A percentile compares a stretch with the other conserved stretches of the same genome.
These are phyloP conservation scores for Sternotherus odoratus DNA, from an alignment of 2,797 vertebrate species.

Conservation along the genomic window DNA sequence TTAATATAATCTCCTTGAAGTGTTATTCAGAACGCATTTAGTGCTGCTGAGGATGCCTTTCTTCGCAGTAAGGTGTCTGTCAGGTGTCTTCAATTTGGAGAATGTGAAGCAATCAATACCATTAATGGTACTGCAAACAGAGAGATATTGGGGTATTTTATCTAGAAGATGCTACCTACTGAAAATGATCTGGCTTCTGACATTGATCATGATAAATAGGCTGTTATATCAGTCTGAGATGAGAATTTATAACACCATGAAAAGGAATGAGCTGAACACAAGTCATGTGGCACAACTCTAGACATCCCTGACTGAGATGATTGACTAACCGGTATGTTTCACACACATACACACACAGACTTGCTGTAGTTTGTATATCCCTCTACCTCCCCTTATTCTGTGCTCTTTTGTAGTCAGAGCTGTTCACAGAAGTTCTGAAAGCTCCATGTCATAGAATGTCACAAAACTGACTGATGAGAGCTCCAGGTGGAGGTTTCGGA, in stretches of 20 bases:
- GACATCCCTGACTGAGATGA: conserved; percentile 41
- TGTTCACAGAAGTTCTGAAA: background rate
- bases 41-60: conserved; percentile 50
- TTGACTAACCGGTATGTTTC: conserved; percentile 17
- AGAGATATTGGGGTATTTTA: conserved; percentile 59
- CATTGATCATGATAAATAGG: conserved; percentile 70
- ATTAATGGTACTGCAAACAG: conserved; percentile 58
- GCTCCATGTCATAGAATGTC: background rate
- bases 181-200: conserved; percentile 66
- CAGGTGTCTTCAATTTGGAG: conserved; percentile 47
- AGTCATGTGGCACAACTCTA: background rate
- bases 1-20: conserved; percentile 62
- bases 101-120: conserved; percentile 69
- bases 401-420: background rate
- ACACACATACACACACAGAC: conserved; percentile 9
- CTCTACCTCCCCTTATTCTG: background rate
- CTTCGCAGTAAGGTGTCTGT: conserved; percentile 19
- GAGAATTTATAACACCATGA: conserved; percentile 60
- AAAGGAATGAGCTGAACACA: conserved; percentile 61
- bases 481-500: accelerated
- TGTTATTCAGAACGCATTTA: conserved; percentile 27
- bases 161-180: conserved; percentile 51
- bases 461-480: background rate
- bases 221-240: conserved; percentile 64
- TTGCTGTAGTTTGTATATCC: background rate